Evolutionary conservation across 2,113 vertebrate genomes (phyloP), one percentile per base, ranked within the genome.

Genomic region (Calidris pygmaea): DNA sequence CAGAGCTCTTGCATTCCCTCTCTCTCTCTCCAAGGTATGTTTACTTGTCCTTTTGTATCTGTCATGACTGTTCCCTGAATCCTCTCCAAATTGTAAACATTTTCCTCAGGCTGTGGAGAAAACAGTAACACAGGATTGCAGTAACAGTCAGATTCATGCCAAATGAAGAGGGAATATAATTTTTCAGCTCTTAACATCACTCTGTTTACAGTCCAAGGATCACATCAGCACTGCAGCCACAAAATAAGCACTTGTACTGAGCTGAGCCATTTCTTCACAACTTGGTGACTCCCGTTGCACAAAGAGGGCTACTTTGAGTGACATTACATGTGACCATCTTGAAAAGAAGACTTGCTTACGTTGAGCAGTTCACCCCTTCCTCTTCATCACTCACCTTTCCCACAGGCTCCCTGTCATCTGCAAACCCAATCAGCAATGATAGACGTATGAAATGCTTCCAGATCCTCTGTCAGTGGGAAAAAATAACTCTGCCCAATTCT

Each of bases 61-160:
- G 20, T 96, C 91, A 74, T 55, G 86, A 70, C 68, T 90, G 72
- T 86, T 95, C 77, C 86, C 60, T 77, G 91, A 95, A 90, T 81
- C 55, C 63, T 87, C 80, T 96, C 93, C 95, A 95, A 93, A 89
- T 22, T 87, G 86, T 94, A 89, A 95, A 81, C 26, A 89, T 81
- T 86, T 88, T 86, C 88, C 79, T 70, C 50, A 45, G 83, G 82
- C 90, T 83, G 79, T 2, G 7, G 85, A 90, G 85, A 83, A 92
- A 95, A 88, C 82, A 83, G 89, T 87, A 94, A 75, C 90, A 59
- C 29, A 34, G 80, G 65, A 62, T 87, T 95, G 83, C 70, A 90
- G 76, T 39, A 92, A 89, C 35, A 66, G 71, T 75, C 63, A 76
- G 59, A 74, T 74, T 74, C 29, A n/a, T 81, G 89, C 91, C 93